phyloP scores from a whole-genome alignment of 1,140 invertebrate species.

The Sycophaga agraensis region DNA sequence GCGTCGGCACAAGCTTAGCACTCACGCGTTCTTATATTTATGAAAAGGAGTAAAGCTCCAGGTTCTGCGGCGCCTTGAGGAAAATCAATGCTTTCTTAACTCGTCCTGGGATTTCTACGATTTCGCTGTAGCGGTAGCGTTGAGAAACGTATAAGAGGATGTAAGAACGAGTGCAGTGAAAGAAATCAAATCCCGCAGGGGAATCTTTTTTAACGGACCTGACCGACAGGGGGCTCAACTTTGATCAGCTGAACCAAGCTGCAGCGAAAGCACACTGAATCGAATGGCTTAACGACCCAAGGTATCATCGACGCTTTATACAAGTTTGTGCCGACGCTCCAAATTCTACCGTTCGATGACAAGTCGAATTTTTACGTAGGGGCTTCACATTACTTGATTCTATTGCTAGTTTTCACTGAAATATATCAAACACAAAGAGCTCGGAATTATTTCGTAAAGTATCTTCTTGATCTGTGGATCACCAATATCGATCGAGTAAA shows the following conservation, averaged over 20 bases:
- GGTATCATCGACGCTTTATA: neutral
- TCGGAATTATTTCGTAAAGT: too few relatives aligned
- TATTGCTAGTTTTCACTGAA: too few relatives aligned
- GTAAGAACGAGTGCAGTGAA: too few relatives aligned
- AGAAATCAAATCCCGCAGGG: constrained; percentile 19
- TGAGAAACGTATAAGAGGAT: neutral
- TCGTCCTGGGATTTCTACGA: constrained; percentile 19
- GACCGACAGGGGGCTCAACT: too few relatives aligned
- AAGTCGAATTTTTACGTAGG: too few relatives aligned
- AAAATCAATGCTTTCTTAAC: constrained; percentile 26
- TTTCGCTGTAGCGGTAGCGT: neutral
- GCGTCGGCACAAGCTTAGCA: too few relatives aligned
- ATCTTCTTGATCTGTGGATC: too few relatives aligned
- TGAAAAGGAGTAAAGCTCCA: neutral
- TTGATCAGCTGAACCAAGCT: neutral
- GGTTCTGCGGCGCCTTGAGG: neutral
- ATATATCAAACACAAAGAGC: too few relatives aligned
- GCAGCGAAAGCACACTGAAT: neutral
- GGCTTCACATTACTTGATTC: too few relatives aligned
- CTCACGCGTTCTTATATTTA: constrained; percentile 4
- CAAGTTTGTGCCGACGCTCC: too few relatives aligned
- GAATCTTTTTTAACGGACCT: constrained; percentile 15
- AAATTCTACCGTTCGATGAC: too few relatives aligned
- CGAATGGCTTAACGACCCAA: constrained; percentile 17
- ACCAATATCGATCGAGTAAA: too few relatives aligned